Conservation (phyloP, 2,113 vertebrate species). For the Megaptera novaeangliae region DNA sequence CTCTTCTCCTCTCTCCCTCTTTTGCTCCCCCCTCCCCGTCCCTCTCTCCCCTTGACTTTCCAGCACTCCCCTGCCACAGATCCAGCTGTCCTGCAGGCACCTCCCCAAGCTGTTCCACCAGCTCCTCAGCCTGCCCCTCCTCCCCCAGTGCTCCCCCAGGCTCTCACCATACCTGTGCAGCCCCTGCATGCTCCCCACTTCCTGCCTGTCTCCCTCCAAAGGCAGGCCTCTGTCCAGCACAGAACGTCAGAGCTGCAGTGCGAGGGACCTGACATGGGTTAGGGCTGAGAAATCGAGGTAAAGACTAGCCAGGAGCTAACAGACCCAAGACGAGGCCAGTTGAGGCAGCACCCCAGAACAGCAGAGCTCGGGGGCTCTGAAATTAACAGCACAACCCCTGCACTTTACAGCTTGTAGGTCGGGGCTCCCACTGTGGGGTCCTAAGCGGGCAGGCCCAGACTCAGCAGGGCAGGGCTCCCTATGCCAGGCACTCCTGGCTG, state of each 20-base stretch:
- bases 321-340: not conserved
- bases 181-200: not conserved
- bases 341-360: fast-evolving
- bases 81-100: not conserved
- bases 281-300: not conserved
- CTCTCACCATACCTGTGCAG: not conserved
- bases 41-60: no score
- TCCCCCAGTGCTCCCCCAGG: not conserved
- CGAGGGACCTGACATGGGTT: not conserved
- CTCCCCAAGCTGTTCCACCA: not conserved
- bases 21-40: fast-evolving
- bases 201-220: not conserved
- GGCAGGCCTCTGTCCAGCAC: not conserved
- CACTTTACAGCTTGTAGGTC: not conserved
- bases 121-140: not conserved
- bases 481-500: not conserved
- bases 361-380: not conserved
- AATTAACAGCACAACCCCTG: not conserved
- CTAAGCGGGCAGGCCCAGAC: not conserved
- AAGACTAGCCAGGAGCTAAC: not conserved
- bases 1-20: no score
- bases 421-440: fast-evolving
- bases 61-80: not conserved
- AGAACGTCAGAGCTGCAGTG: not conserved
- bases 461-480: not conserved